Percentiles rank a stretch among this genome's conserved stretches.
Conservation (phyloP, 2,888 invertebrate species). For the Alentia gelatinosa region DNA sequence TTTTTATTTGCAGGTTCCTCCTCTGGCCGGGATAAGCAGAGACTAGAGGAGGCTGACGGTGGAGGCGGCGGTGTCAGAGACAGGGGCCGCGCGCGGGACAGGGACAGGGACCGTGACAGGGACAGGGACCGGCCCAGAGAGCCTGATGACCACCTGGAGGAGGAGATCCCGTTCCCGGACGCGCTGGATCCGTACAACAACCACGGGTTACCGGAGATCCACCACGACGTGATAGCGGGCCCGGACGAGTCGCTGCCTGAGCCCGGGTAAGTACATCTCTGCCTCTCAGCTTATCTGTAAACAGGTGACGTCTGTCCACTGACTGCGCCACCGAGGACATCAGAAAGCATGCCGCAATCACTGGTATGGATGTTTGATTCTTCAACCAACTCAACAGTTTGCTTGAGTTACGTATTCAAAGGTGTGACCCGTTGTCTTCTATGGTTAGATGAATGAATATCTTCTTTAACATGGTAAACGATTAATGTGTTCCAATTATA, state of each 20-base stretch:
- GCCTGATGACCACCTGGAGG: not conserved
- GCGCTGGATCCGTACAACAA: not conserved
- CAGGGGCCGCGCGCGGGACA: not conserved
- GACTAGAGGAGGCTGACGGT: not conserved
- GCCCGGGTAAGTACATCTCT: slow-evolving; percentile 2
- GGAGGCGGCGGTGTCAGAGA: not conserved
- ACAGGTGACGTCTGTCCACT: too few species aligned
- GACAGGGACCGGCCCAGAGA: not conserved
- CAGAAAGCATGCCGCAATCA: too few species aligned
- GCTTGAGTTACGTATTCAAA: too few species aligned
- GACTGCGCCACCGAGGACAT: too few species aligned
- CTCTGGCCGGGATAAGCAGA: not conserved
- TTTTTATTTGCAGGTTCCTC: not conserved
- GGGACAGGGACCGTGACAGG: not conserved
- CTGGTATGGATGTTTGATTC: too few species aligned
- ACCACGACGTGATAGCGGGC: slow-evolving; percentile 30
- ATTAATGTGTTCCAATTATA: too few species aligned
- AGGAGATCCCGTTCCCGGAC: not conserved
- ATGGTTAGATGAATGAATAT: too few species aligned
- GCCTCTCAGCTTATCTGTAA: too few species aligned
- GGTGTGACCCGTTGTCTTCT: too few species aligned
- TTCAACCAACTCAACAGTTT: too few species aligned
- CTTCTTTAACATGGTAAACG: too few species aligned
- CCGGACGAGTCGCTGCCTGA: not conserved
- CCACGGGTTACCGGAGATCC: slow-evolving; percentile 5